Conservation (phyloP, 2,888 invertebrate genomes). For the Meliscaeva auricollis region DNA sequence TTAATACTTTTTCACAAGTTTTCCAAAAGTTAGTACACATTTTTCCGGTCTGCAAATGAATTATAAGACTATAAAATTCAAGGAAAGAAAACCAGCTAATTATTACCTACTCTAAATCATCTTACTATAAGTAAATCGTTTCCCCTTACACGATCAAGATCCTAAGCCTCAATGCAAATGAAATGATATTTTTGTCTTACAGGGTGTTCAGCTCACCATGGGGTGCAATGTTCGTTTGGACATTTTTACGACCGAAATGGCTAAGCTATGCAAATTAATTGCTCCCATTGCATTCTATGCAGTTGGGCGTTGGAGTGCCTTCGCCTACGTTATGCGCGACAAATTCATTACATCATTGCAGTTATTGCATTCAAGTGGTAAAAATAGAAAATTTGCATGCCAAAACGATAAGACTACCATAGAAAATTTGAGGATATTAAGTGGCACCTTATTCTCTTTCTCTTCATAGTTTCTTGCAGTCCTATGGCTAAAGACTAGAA, state of each 20-base stretch:
- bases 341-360: conserved; percentile 52
- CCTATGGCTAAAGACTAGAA: too few species aligned
- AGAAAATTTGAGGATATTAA: too few species aligned
- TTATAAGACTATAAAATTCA: too few species aligned
- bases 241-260: conserved; percentile 27
- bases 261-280: conserved; percentile 47
- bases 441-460: not conserved
- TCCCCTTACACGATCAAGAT: too few species aligned
- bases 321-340: conserved; percentile 28
- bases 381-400: conserved; percentile 27
- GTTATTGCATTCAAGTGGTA: conserved; percentile 33
- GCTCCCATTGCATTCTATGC: conserved; percentile 18
- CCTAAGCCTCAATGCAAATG: not conserved
- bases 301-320: conserved; percentile 11
- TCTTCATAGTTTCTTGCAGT: not conserved
- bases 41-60: too few species aligned
- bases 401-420: not conserved
- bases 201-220: conserved; percentile 35
- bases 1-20: too few species aligned
- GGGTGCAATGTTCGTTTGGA: conserved; percentile 31
- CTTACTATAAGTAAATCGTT: too few species aligned
- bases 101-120: too few species aligned
- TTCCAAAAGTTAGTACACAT: too few species aligned
- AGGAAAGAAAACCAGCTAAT: too few species aligned
- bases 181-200: not conserved